Percentiles rank a stretch among this genome's conserved stretches.
These are phyloP conservation scores for Pegoplata infirma DNA, from an alignment of 2,888 invertebrate genomes.

Conservation along the genomic window DNA sequence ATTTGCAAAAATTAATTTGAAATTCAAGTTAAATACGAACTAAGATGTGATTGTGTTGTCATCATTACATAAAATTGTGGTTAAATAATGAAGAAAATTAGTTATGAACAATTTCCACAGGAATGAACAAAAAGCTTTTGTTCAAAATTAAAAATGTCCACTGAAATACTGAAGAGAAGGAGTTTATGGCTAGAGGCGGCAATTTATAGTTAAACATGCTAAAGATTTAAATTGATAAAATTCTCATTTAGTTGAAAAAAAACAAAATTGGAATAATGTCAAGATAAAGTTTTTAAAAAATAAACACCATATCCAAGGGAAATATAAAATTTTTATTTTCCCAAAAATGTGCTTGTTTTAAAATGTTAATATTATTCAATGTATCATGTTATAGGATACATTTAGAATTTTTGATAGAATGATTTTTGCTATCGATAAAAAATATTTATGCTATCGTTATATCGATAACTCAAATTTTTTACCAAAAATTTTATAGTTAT, in stretches of 20 bases:
- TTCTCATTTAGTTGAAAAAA: slow-evolving; percentile 37
- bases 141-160: slow-evolving; percentile 18
- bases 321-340: no score
- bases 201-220: slow-evolving; percentile 18
- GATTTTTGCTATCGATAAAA: no score
- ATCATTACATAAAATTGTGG: background rate
- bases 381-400: no score
- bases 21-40: slow-evolving; percentile 5
- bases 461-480: no score
- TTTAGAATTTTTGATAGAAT: no score
- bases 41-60: background rate
- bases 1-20: slow-evolving; percentile 24
- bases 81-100: slow-evolving; percentile 1
- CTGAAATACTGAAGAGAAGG: slow-evolving; percentile 11
- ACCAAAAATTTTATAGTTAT: no score
- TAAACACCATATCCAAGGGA: no score
- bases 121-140: slow-evolving; percentile 21
- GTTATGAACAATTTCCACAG: background rate
- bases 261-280: no score
- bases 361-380: no score
- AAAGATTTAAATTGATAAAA: slow-evolving; percentile 48
- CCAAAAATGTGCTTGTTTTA: no score
- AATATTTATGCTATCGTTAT: no score
- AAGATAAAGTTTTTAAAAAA: no score
- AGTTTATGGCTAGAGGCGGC: slow-evolving; percentile 24